Base-by-base conservation (phyloP, 2,113 vertebrate species). In the Bombycilla garrulus region DNA sequence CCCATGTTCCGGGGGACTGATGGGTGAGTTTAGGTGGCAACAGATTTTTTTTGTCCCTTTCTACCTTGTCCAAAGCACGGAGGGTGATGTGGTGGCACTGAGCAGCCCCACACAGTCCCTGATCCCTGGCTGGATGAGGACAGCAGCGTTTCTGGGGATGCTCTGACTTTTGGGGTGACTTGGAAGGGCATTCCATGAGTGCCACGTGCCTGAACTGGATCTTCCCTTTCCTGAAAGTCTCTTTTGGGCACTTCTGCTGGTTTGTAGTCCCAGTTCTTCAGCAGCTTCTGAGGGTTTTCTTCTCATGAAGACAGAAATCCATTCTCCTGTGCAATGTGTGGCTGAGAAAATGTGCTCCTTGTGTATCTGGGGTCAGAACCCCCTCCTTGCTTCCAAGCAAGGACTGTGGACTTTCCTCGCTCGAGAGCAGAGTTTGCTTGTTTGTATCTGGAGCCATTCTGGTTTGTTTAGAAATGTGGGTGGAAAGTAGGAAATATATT, bases 111-210 rank as follows among this genome's bases (percentile, higher is more conserved):
- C 5, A 3, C 7, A 24, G 35, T 24, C 51, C 45, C 45, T 54
- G 84, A 21, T n/a, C 42, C 25, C 9, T 11, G 47, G 18, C 35
- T 83, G 70, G 45, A 0, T 50, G 33, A 51, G 48, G 22, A 6
- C 44, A 58, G 44, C 65, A 26, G 18, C 4, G 0, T 2, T 38
- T 31, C 17, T 1, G 7, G 58, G 56, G 47, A 9, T 5, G 5
- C 23, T 66, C 0, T 0, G 64, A 11, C 9, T 82, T 51, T 12
- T 0, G 0, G 76, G 35, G 6, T n/a, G 36, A 28, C 24, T 5
- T 51, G 14, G 24, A 81, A 81, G 21, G 38, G 51, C 9, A 6
- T 25, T 65, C 58, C 21, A 3, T 5, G 40, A 25, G 40, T 54
- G 50, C 25, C 10, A 0, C 2, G 1, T 48, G 23, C 62, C 50